Base-by-base conservation (phyloP, 1,140 invertebrate species). In the Coboldia fuscipes region DNA sequence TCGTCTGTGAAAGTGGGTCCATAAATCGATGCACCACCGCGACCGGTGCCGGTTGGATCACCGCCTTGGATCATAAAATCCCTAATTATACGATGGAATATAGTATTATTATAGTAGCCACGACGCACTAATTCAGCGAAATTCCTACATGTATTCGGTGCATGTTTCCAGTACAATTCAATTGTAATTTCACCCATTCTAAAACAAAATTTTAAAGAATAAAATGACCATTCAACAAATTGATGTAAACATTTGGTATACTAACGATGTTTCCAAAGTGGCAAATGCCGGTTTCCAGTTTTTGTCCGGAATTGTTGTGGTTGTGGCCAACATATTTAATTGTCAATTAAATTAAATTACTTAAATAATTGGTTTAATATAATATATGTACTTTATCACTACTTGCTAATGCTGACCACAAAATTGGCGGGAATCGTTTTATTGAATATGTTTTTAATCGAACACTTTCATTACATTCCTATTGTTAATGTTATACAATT, bases 61-160 rank as follows among this genome's bases (percentile, higher is more conserved):
- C 79, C 80, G 12, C 75, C 83, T 66, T 92, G 92, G 45, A 97
- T 93, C 89, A 98, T 97, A 56, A 98, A 97, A 58, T 97, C 86
- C 39, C 75, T 54, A 38, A 98, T 96, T 24, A 98, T 78, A 49
- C 93, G 65, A 54, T 98, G 94, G 58, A 97, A 98, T 48, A 89
- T 89, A 7, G 85, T 85, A 36, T 80, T 80, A 58, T 96, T 93
- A 51, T 94, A 98, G 60, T 96, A 97, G 18, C 89, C 27, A 49
- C 90, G 62, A 39, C 85, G 62, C 0, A 77, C 64, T 19, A 97
- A 59, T 60, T 97, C 92, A 34, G 89, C 89, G 64, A 97, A 97
- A 56, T 98, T 98, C 47, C 81, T 62, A 41, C 93, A 97, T 3
- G 92, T 96, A 37, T 76, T 75, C 16, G 92, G 90, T 7, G 90